Percentiles rank a stretch among this genome's conserved stretches.
These are phyloP conservation scores for Lycodopsis pacificus DNA, from an alignment of 2,797 vertebrate genomes.

Conservation along the genomic window DNA sequence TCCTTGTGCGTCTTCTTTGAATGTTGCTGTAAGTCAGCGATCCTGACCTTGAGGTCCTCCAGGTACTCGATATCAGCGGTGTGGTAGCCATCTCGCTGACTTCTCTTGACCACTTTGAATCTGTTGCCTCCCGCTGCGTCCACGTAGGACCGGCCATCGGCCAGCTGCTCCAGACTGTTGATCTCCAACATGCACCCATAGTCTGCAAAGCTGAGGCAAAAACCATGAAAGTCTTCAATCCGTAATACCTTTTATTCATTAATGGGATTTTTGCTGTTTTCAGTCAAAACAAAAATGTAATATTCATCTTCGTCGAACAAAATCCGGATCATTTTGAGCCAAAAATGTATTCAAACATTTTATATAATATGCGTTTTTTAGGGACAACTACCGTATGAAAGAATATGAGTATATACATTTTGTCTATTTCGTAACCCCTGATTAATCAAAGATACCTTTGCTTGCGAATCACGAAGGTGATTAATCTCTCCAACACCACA, in stretches of 20 bases:
- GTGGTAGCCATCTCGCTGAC: conserved; percentile 91
- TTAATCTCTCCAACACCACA: neutral
- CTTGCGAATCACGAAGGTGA: neutral
- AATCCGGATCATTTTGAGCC: neutral
- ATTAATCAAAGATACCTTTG: neutral
- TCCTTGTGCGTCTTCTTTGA: neutral
- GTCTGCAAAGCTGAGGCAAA: conserved; percentile 87
- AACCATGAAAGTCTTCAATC: too few relatives aligned
- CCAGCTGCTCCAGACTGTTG: conserved; percentile 83
- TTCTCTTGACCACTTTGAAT: conserved; percentile 88
- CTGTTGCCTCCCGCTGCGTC: conserved; percentile 88
- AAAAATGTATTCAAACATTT: neutral
- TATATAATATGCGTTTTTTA: neutral
- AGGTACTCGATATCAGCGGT: conserved; percentile 92
- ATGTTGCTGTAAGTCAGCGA: neutral
- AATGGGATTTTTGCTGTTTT: neutral
- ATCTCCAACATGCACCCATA: conserved; percentile 93
- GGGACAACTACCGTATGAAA: neutral
- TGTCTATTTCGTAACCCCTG: neutral
- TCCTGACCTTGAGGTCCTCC: conserved; percentile 88
- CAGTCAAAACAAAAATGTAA: neutral
- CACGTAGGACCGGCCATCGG: conserved; percentile 90
- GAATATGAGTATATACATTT: neutral
- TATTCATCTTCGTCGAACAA: neutral
- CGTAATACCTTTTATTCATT: neutral